These are phyloP conservation scores for Pipistrellus pygmaeus DNA, from an alignment of 2,797 vertebrate genomes.

Conservation along the genomic window DNA sequence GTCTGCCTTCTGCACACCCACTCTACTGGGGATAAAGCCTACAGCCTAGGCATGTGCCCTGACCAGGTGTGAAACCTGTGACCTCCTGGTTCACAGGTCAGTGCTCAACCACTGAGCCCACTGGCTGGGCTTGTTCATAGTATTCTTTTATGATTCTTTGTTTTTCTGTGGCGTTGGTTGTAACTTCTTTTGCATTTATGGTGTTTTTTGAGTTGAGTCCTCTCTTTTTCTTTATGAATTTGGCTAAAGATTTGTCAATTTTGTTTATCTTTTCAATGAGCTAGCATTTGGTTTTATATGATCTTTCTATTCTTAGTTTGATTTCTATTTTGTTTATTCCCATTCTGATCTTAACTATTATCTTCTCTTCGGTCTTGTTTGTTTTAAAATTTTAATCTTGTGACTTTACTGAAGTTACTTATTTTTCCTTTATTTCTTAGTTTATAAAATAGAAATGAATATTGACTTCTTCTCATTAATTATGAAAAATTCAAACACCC, in stretches of 20 bases:
- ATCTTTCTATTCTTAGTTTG: neutral
- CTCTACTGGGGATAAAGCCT: too few species aligned
- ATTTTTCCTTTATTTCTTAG: neutral
- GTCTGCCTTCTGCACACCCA: too few species aligned
- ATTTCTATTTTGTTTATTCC: neutral
- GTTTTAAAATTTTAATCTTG: neutral
- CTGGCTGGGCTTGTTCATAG: too few species aligned
- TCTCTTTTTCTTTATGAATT: neutral
- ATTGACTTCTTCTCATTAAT: neutral
- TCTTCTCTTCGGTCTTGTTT: neutral
- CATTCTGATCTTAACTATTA: neutral
- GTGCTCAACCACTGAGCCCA: too few species aligned
- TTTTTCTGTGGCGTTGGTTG: neutral
- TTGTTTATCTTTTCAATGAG: neutral
- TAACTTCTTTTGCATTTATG: neutral
- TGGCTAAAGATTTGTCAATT: neutral
- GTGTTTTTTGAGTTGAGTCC: neutral
- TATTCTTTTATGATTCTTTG: too few species aligned
- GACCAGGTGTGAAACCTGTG: too few species aligned
- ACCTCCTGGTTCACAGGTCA: too few species aligned
- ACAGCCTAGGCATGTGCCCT: too few species aligned
- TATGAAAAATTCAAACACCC: neutral
- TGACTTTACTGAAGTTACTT: neutral
- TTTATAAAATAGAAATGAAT: neutral
- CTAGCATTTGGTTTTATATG: neutral